Evolutionary conservation across 1,140 invertebrate genomes (phyloP).

Genomic region (Diachasma alloeum): DNA sequence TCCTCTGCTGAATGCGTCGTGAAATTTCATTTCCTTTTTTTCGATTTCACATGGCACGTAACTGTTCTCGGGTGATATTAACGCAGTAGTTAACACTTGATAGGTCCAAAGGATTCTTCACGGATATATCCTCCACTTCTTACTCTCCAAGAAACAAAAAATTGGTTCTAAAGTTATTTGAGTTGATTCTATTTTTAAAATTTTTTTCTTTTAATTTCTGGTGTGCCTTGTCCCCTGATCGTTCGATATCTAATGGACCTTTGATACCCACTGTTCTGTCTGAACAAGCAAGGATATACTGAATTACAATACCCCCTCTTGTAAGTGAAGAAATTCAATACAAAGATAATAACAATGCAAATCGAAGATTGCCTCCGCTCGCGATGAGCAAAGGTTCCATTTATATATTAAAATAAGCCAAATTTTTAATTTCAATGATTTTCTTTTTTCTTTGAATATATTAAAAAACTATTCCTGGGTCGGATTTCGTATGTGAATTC

Average conservation of each 20-base stretch:
- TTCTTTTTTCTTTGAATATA: neutral
- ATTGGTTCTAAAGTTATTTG: neutral
- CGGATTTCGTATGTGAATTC: neutral
- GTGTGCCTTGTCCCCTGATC: neutral
- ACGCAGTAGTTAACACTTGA: neutral
- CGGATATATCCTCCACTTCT: neutral
- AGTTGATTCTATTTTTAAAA: neutral
- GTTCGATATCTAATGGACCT: neutral
- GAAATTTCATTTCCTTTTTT: neutral
- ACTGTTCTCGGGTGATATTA: neutral
- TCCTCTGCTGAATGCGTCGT: too few species aligned
- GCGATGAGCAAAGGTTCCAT: neutral
- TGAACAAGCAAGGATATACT: neutral
- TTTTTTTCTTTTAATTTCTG: neutral
- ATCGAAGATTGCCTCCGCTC: neutral
- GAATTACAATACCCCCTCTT: neutral
- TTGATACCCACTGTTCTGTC: neutral
- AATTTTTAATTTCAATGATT: neutral
- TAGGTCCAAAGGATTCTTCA: neutral
- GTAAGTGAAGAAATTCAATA: neutral
- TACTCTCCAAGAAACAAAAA: neutral
- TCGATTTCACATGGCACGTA: neutral
- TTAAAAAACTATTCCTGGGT: neutral
- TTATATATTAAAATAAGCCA: neutral
- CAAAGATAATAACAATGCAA: neutral